Base-by-base conservation (phyloP, 2,888 invertebrate species). In the Drosophila lutescens region DNA sequence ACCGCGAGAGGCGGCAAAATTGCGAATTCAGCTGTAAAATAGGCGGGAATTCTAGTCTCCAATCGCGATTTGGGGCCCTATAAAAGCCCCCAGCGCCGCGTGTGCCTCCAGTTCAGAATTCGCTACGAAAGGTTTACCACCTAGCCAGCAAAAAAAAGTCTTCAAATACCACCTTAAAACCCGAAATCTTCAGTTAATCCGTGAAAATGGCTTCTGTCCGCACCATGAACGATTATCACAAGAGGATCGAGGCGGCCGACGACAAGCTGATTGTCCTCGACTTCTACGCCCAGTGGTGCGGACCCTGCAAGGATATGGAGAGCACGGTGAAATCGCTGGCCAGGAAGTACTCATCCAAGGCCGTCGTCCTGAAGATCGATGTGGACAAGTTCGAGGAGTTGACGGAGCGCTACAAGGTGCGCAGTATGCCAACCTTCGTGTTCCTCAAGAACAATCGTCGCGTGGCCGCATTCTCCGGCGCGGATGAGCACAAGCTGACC, bases 391-490 rank as follows among this genome's bases (percentile, higher is more conserved):
- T 55, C 32, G 83, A 77, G 0, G 77, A 80, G 2, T 40, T 86
- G 8, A 58, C 62, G 8, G 61, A 69, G 0, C 74, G 69, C 41
- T 86, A 87, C 61, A 79, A 75, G 17, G 74, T 86, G 4, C 57
- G 51, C n/a, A 56, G 73, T 63, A 68, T 86, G 80, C 77, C 90
- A 1, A 90, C 90, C 23, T 90, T 89, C 56, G 77, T 90, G 4
- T 88, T 90, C 54, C 46, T 89, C 4, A 79, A 75, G 61, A 73
- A 77, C 34, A 73, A 74, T 13, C 78, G 69, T 2, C 75, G 75
- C 7, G 10, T 90, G 75, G 68, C 60, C 62, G 68, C 51, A 1
- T 70, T 90, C 20, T 43, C 74, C 7, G 90, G 90, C 17, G 88
- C 89, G 13, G 88, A 90, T 53, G 79, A 88, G 5, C 46, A 66